Evolutionary conservation across 2,113 vertebrate genomes (phyloP).

Genomic region (Geococcyx californianus): DNA sequence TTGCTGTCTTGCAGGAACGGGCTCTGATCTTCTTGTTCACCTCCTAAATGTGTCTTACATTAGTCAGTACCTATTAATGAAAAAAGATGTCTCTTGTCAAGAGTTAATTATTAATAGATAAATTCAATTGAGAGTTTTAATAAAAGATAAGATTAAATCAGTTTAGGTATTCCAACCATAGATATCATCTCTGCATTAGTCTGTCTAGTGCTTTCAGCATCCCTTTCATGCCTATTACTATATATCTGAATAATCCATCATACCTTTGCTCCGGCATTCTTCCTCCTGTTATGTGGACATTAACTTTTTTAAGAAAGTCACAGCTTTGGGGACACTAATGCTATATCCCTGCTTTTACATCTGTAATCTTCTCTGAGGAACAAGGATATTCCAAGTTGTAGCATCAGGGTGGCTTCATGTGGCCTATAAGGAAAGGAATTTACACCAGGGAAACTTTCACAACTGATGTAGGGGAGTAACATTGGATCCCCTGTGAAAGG

Average conservation of each 20-base stretch:
- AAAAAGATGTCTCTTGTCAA: not conserved
- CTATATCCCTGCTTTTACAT: not conserved
- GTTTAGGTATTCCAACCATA: not conserved
- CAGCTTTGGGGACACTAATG: not conserved
- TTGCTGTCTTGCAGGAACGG: not conserved
- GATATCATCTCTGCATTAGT: not conserved
- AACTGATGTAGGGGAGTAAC: accelerated
- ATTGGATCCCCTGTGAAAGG: not conserved
- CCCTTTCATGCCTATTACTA: not conserved
- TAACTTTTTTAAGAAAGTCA: not conserved
- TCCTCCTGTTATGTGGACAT: not conserved
- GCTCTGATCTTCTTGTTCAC: not conserved
- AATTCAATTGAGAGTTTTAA: not conserved
- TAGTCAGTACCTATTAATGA: not conserved
- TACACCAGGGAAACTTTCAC: not conserved
- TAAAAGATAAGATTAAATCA: not conserved
- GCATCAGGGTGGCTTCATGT: accelerated
- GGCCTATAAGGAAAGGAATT: not conserved
- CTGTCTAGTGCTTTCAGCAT: not conserved
- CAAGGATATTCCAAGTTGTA: not conserved
- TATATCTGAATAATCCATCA: not conserved
- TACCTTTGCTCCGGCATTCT: not conserved
- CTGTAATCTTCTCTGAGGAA: accelerated
- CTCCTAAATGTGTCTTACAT: not conserved
- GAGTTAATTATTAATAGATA: not conserved